Percentiles rank a stretch among this genome's conserved stretches.
These are phyloP conservation scores for Drosophila sulfurigaster DNA, from an alignment of 1,140 invertebrate species.

Conservation along the genomic window DNA sequence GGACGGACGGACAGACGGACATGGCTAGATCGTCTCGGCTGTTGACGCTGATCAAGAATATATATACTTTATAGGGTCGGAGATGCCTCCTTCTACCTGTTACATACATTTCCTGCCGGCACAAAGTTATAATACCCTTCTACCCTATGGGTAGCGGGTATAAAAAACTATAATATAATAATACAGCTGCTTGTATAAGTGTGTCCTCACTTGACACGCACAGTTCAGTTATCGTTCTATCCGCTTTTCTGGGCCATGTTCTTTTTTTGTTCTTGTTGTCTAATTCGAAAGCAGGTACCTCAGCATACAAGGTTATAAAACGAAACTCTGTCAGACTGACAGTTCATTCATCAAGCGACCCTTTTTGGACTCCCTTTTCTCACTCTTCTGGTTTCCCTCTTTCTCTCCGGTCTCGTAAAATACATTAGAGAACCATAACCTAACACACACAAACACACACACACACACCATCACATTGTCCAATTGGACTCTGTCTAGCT, in stretches of 20 bases:
- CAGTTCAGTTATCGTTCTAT: neutral
- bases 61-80: too few species aligned
- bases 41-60: too few species aligned
- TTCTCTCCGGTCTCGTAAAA: neutral
- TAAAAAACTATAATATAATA: conserved; percentile 21
- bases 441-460: conserved; percentile 15
- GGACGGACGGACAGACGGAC: too few species aligned
- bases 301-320: conserved; percentile 21
- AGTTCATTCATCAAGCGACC: conserved; percentile 45
- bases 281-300: conserved; percentile 28
- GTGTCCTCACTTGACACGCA: conserved; percentile 11
- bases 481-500: conserved; percentile 31
- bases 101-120: too few species aligned
- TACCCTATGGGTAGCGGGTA: too few species aligned
- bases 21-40: too few species aligned
- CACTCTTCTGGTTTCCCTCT: neutral
- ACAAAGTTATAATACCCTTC: too few species aligned
- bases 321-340: conserved; percentile 18
- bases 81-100: too few species aligned
- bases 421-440: conserved; percentile 33
- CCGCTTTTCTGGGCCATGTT: conserved; percentile 4
- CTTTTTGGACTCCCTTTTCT: conserved; percentile 1
- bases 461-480: neutral
- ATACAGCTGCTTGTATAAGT: neutral
- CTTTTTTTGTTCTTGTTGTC: neutral